Evolutionary conservation across 2,797 vertebrate genomes (phyloP).

Genomic region (Coregonus ussuriensis): DNA sequence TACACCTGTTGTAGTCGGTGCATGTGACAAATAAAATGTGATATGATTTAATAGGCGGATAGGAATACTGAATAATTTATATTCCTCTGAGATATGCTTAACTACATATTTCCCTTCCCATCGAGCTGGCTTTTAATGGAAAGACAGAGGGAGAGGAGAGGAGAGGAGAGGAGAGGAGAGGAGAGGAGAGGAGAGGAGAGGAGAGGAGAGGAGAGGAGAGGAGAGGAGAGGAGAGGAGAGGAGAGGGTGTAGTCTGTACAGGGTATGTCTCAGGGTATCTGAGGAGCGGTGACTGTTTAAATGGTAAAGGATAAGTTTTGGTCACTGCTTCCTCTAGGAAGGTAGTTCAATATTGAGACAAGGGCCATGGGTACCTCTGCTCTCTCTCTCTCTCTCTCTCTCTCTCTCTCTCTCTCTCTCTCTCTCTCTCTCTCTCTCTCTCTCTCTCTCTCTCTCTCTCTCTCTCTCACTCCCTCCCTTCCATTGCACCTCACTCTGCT

Average conservation of each 20-base stretch:
- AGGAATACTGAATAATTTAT: conserved; percentile 39
- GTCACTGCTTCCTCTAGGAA: conserved; percentile 29
- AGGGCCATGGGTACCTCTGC: conserved; percentile 24
- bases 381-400: too few species aligned
- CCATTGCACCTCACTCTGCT: conserved; percentile 20
- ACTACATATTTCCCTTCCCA: conserved; percentile 63
- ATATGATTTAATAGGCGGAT: conserved; percentile 50
- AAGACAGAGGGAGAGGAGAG: conserved; percentile 7
- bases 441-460: too few species aligned
- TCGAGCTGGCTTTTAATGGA: conserved; percentile 63
- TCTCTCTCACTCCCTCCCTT: not conserved
- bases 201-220: conserved; percentile 33
- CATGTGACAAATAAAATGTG: too few species aligned
- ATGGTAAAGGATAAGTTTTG: conserved; percentile 48
- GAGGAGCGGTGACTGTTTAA: conserved; percentile 10
- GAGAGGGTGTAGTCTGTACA: too few species aligned
- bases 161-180: too few species aligned
- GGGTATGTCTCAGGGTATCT: too few species aligned
- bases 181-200: too few species aligned
- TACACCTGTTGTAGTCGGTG: too few species aligned
- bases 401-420: too few species aligned
- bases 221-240: conserved; percentile 47
- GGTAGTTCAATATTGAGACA: conserved; percentile 67
- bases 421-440: too few species aligned
- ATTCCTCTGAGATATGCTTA: conserved; percentile 49